These are phyloP conservation scores for Synanthedon myopaeformis DNA, from an alignment of 2,888 invertebrate genomes.

Conservation along the genomic window DNA sequence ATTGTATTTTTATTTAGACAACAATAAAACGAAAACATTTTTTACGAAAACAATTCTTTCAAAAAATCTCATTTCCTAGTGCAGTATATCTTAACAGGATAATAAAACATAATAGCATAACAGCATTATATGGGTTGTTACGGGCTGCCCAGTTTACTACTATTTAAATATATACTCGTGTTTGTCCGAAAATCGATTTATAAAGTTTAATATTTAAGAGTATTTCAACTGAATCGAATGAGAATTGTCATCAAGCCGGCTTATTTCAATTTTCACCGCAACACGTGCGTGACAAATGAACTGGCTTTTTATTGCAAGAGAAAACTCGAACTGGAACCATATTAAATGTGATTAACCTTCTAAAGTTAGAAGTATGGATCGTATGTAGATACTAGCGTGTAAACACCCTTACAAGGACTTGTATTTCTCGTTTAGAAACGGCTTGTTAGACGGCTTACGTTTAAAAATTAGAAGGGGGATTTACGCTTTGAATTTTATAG, in stretches of 20 bases:
- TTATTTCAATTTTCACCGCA: neutral
- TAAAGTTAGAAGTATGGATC: neutral
- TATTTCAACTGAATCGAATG: neutral
- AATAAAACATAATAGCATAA: too few species aligned
- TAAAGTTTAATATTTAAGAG: too few species aligned
- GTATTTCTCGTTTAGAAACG: slow-evolving; percentile 25
- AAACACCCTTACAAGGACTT: slow-evolving; percentile 17
- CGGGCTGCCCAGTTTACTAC: too few species aligned
- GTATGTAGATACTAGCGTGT: neutral
- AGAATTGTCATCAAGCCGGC: neutral
- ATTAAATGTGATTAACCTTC: neutral
- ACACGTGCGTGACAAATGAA: neutral
- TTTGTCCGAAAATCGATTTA: too few species aligned
- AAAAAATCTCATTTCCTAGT: too few species aligned
- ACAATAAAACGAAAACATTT: too few species aligned
- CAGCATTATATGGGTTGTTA: too few species aligned
- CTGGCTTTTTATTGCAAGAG: neutral
- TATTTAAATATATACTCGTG: too few species aligned
- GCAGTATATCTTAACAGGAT: too few species aligned
- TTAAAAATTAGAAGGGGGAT: slow-evolving; percentile 23
- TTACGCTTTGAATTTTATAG: slow-evolving; percentile 33
- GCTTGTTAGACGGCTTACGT: slow-evolving; percentile 21
- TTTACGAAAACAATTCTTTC: too few species aligned
- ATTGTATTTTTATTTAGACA: too few species aligned
- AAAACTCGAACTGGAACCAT: neutral